phyloP scores from a whole-genome alignment of 2,888 invertebrate species.

The Parnassius smintheus region DNA sequence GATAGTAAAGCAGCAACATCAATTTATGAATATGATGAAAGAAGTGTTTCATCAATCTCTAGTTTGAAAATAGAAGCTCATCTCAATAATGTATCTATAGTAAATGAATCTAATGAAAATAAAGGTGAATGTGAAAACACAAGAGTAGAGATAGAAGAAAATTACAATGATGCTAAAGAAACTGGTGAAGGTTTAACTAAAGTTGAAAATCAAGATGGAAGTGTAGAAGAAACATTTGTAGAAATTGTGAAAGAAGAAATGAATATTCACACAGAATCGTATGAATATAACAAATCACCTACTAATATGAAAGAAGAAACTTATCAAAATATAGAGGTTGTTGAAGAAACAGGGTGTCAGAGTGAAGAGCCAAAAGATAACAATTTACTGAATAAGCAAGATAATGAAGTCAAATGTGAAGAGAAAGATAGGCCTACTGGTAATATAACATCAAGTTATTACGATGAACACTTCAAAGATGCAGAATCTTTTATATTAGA shows the following conservation, averaged over 20 bases:
- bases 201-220: conserved; percentile 50
- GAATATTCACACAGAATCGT: conserved; percentile 32
- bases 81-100: conserved; percentile 45
- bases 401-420: conserved; percentile 45
- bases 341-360: conserved; percentile 47
- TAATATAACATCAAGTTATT: conserved; percentile 61
- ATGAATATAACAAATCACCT: conserved; percentile 31
- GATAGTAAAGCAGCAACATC: conserved; percentile 64
- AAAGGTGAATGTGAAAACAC: conserved; percentile 33
- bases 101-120: conserved; percentile 45
- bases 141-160: conserved; percentile 32
- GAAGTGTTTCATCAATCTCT: conserved; percentile 62
- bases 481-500: conserved; percentile 90
- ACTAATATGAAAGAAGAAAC: conserved; percentile 37
- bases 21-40: conserved; percentile 71
- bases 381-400: conserved; percentile 41
- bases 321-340: conserved; percentile 48
- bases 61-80: conserved; percentile 68
- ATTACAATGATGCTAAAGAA: conserved; percentile 35
- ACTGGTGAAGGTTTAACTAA: conserved; percentile 36
- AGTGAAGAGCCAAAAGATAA: conserved; percentile 37
- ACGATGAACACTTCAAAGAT: conserved; percentile 87
- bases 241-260: conserved; percentile 38
- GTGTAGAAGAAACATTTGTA: conserved; percentile 40
- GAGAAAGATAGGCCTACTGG: conserved; percentile 53